phyloP scores from a whole-genome alignment of 2,888 invertebrate species.

The Xanthorhoe designata region DNA sequence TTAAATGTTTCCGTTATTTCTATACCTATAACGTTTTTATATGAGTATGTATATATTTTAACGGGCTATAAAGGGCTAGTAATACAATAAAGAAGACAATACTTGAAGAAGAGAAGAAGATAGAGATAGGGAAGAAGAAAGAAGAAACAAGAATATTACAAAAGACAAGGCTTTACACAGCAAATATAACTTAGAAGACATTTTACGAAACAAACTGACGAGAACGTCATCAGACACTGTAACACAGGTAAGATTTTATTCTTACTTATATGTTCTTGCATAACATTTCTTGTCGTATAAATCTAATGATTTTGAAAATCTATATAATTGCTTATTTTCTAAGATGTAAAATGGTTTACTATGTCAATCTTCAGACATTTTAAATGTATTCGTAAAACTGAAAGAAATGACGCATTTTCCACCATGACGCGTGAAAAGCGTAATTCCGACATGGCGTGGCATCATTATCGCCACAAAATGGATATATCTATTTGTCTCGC shows the following conservation, averaged over 20 bases:
- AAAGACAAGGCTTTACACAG: slow-evolving; percentile 12
- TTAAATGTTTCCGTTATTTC: slow-evolving; percentile 81
- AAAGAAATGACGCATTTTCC: slow-evolving; percentile 26
- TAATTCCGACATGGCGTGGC: slow-evolving; percentile 39
- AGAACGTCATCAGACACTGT: slow-evolving; percentile 34
- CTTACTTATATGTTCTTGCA: neutral
- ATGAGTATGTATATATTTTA: slow-evolving; percentile 71
- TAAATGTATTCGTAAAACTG: neutral
- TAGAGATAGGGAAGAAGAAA: slow-evolving; percentile 47
- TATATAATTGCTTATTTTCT: neutral
- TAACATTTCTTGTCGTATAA: neutral
- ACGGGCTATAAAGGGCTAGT: slow-evolving; percentile 77
- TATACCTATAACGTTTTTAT: slow-evolving; percentile 82
- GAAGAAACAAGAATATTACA: slow-evolving; percentile 39
- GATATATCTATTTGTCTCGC: slow-evolving; percentile 63
- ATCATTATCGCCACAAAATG: slow-evolving; percentile 56
- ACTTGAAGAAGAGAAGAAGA: slow-evolving; percentile 57
- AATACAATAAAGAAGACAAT: slow-evolving; percentile 67
- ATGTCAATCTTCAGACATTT: neutral
- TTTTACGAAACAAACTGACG: slow-evolving; percentile 45
- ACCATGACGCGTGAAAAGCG: slow-evolving; percentile 33
- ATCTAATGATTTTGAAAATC: neutral
- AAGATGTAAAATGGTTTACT: neutral
- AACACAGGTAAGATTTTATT: slow-evolving; percentile 34
- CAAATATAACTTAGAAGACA: slow-evolving; percentile 34